A percentile compares a stretch with the other conserved stretches of the same genome.
These are phyloP conservation scores for Periophthalmodon schlosseri DNA, from an alignment of 2,113 vertebrate species.

Conservation along the genomic window DNA sequence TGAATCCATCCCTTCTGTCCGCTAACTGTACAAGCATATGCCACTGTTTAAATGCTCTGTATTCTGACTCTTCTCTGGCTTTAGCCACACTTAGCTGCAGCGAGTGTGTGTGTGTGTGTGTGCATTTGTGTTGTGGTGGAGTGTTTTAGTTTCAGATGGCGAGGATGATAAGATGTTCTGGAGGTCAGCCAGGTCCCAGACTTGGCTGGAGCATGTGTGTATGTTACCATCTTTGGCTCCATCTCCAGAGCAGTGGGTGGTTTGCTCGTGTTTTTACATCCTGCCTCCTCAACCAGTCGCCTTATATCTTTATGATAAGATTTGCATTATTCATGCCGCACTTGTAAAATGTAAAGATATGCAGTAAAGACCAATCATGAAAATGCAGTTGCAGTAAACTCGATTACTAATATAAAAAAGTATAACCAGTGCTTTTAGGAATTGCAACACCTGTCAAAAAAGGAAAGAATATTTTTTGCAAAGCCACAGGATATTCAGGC, in stretches of 20 bases:
- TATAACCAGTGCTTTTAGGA: neutral
- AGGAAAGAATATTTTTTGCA: no score
- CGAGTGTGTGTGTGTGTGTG: slow-evolving; percentile 17
- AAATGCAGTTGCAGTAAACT: neutral
- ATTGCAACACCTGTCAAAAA: neutral
- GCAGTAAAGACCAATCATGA: neutral
- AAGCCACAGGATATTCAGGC: no score
- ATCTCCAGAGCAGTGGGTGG: slow-evolving; percentile 44
- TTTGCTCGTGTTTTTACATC: slow-evolving; percentile 46
- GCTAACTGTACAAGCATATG: neutral
- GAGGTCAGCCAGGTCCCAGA: slow-evolving; percentile 54
- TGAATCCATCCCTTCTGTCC: slow-evolving; percentile 8
- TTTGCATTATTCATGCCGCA: slow-evolving; percentile 14
- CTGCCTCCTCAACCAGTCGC: slow-evolving; percentile 25
- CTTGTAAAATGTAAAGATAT: neutral
- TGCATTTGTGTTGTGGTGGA: slow-evolving; percentile 9
- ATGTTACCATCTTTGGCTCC: slow-evolving; percentile 54
- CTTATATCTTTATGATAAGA: slow-evolving; percentile 2
- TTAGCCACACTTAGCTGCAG: neutral
- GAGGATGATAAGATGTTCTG: slow-evolving; percentile 49
- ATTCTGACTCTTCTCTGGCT: neutral
- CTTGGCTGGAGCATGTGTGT: slow-evolving; percentile 28
- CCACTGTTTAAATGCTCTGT: slow-evolving; percentile 2
- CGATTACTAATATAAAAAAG: neutral
- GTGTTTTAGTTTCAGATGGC: slow-evolving; percentile 44